Evolutionary conservation across 1,140 invertebrate species (phyloP), one percentile per base, ranked within the genome.

Genomic region (Apis dorsata): DNA sequence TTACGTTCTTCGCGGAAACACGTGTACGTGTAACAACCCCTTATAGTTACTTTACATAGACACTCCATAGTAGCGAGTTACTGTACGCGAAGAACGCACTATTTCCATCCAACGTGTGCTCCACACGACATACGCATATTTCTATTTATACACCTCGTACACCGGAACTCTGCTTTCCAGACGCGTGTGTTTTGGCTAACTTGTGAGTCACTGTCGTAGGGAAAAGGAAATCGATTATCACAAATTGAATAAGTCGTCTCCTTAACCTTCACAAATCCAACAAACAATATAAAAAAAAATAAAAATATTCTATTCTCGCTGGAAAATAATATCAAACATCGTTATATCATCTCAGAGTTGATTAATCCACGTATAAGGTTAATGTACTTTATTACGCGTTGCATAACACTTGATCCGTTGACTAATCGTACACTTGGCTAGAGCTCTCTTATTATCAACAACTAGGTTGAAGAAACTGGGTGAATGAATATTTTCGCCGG

Each of bases 121-220:
- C 65, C 24, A 86, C 82, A 81, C 71, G 57, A 79, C 75, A 86
- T 81, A 85, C 85, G 76, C 82, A 68, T 63, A 70, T 65, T 71
- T 69, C 81, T 90, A 90, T 89, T 86, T 86, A 90, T 86, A 88
- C 62, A 71, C 63, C 82, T 84, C 74, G 83, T 72, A 89, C 86
- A 88, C 88, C 88, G 89, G 90, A 90, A 90, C 83, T 88, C 62
- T 51, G 83, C 81, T 84, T 90, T 89, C 86, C 88, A 68, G 55
- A 34, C 44, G 49, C 51, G 49, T 2, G 49, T 66, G 28, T 34
- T 75, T 49, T 19, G 24, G 28, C 62, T 66, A 44, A 44, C 34
- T 44, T 44, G 34, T 44, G 62, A 53, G 24, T 53, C 60, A 34
- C 55, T 10, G 10, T 15, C 21, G 57, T 17, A 13, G 17, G 13